Percentiles rank a stretch among this genome's conserved stretches.
Conservation (phyloP, 1,140 invertebrate genomes). For the Diabrotica virgifera region DNA sequence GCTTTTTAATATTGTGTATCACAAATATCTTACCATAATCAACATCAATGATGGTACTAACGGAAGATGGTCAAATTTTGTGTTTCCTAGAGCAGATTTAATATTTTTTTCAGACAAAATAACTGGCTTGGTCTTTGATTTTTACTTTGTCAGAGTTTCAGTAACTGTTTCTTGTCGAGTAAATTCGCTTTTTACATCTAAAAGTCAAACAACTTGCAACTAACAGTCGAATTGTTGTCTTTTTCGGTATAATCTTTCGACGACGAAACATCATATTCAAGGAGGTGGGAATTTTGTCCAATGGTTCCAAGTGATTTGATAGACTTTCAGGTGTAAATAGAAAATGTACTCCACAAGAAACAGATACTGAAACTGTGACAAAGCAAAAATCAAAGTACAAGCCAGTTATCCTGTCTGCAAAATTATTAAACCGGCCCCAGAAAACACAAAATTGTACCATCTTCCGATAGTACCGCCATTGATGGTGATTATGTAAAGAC, state of each 20-base stretch:
- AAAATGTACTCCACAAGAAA: not conserved
- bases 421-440: slow-evolving; percentile 38
- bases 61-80: slow-evolving; percentile 25
- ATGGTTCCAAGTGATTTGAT: slow-evolving; percentile 33
- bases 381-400: slow-evolving; percentile 22
- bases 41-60: slow-evolving; percentile 28
- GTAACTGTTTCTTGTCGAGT: not conserved
- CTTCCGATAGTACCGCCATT: not conserved
- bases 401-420: slow-evolving; percentile 45
- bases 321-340: slow-evolving; percentile 23
- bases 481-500: slow-evolving; percentile 46
- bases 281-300: slow-evolving; percentile 20
- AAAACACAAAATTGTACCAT: slow-evolving; percentile 33
- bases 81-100: slow-evolving; percentile 32
- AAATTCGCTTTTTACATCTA: slow-evolving; percentile 13
- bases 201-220: slow-evolving; percentile 33
- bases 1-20: slow-evolving; percentile 38
- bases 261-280: slow-evolving; percentile 7
- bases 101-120: slow-evolving; percentile 47
- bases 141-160: not conserved
- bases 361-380: not conserved
- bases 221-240: slow-evolving; percentile 20
- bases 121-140: slow-evolving; percentile 33
- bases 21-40: slow-evolving; percentile 46
- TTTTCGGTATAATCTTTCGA: slow-evolving; percentile 14